phyloP scores from a whole-genome alignment of 2,888 invertebrate genomes.

The Caenorhabditis sp. region DNA sequence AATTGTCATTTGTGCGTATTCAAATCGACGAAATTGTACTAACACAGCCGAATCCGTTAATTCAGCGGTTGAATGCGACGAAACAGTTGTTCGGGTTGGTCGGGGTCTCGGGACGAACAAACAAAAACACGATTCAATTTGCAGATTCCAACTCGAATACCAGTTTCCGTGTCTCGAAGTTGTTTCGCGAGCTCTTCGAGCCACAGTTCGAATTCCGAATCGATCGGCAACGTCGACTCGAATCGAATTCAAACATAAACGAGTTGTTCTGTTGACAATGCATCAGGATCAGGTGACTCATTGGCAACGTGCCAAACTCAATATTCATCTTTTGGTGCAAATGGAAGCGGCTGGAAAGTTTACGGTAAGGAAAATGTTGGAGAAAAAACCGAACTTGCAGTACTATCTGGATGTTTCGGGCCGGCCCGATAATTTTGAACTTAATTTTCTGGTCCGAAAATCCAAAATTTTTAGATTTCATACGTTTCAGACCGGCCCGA shows the following conservation, averaged over 20 bases:
- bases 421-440: too few species aligned
- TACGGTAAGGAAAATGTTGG: conserved; percentile 17
- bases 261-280: conserved; percentile 24
- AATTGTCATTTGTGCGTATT: conserved; percentile 44
- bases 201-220: conserved; percentile 27
- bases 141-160: conserved; percentile 45
- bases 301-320: conserved; percentile 21
- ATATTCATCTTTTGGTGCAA: conserved; percentile 23
- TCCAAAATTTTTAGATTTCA: too few species aligned
- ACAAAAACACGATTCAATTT: background rate
- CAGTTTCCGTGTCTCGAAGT: conserved; percentile 44
- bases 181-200: conserved; percentile 32
- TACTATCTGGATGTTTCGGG: background rate
- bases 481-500: too few species aligned
- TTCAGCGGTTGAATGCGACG: conserved; percentile 13
- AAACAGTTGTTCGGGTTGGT: conserved; percentile 23
- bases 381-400: too few species aligned
- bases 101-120: too few species aligned
- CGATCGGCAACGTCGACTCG: conserved; percentile 14
- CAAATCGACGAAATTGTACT: conserved; percentile 41
- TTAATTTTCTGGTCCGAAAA: too few species aligned
- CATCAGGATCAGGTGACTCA: conserved; percentile 22
- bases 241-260: conserved; percentile 44
- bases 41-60: conserved; percentile 6
- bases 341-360: conserved; percentile 18